Base-by-base conservation (phyloP, 23 tunicate species). In the Ascidia mentula region DNA sequence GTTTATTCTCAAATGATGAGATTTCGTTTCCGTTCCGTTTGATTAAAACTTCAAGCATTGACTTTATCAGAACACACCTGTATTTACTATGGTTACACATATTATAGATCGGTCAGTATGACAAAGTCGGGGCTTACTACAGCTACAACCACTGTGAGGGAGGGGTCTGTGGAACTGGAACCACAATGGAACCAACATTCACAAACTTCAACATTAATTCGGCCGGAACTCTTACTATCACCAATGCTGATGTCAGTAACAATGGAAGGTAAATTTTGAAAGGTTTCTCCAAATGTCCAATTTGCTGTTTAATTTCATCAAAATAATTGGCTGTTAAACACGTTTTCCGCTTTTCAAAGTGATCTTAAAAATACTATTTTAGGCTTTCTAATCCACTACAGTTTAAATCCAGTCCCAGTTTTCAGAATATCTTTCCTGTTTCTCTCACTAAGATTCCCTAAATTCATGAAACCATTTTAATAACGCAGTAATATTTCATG, bases 41-140 rank as follows among this genome's bases (percentile, higher is more conserved):
- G n/a, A n/a, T n/a, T n/a, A n/a, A n/a, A n/a, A n/a, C 53, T 42
- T 15, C 53, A 42, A 42, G 12, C 53, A 9, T 42, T 42, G 15
- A 42, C 53, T 12, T 42, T 42, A 15, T 42, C 53, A 9, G 53
- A 42, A 12, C 12, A 15, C 15, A 42, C 12, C 12, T 12, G 15
- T 42, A 42, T 53, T 9, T 53, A 20, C 24, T 9, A n/a, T n/a
- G n/a, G n/a, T n/a, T n/a, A n/a, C n/a, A n/a, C n/a, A 1, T 3
- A 53, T 5, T 53, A 20, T 37, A 83, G 87, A 76, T 83, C 75
- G 87, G 87, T 1, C 31, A 72, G 1, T 83, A 59, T 75, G 53
- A 59, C 38, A 83, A 59, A 30, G 72, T 83, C 9, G 87, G 87
- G 9, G 33, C 40, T 17, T 36, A 38, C 72, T 37, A 75, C 46